Evolutionary conservation across 2,113 vertebrate species (phyloP), one percentile per base, ranked within the genome.

Genomic region (Pomatorhinus ruficollis): DNA sequence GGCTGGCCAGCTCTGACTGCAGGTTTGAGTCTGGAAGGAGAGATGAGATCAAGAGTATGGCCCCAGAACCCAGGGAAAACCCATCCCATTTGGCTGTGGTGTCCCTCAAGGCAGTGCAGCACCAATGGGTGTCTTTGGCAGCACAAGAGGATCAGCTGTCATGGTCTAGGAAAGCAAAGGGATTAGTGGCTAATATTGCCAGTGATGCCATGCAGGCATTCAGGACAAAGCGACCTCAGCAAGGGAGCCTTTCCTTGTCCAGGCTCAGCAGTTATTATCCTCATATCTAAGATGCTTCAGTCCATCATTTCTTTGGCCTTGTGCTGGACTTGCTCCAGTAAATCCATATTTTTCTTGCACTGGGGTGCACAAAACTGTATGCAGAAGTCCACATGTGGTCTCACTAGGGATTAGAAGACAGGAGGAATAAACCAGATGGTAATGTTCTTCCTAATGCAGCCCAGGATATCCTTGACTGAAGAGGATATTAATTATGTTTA

Each of bases 201-300:
- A 76, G 57, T 5, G 30, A 50, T 52, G 22, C 4, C 16, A 4
- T n/a, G 54, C 7, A 53, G 30, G 27, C 0, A 0, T 27, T 39
- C 42, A 59, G 71, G 60, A 59, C n/a, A 64, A 78, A 39, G 17
- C 14, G 23, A 28, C 11, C 27, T 65, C 44, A 60, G 27, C n/a
- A 59, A 88, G 12, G 27, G 25, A 74, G 5, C 3, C 17, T 72
- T 54, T n/a, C 8, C 40, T 70, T 28, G 16, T n/a, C 47, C 28
- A 30, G 28, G 10, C 10, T 47, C 28, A 87, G 39, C 20, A 40
- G 11, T 11, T 25, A 17, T 54, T 30, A 25, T 14, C 24, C 57
- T 79, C 12, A 25, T 25, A 54, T 12, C 24, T 25, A 40, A 87
- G 74, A 47, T 63, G 8, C 9, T 56, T 14, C 30, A 71, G 23